Conservation (phyloP, 35 echinoderm and acorn worm species). For the Eucidaris tribuloides region DNA sequence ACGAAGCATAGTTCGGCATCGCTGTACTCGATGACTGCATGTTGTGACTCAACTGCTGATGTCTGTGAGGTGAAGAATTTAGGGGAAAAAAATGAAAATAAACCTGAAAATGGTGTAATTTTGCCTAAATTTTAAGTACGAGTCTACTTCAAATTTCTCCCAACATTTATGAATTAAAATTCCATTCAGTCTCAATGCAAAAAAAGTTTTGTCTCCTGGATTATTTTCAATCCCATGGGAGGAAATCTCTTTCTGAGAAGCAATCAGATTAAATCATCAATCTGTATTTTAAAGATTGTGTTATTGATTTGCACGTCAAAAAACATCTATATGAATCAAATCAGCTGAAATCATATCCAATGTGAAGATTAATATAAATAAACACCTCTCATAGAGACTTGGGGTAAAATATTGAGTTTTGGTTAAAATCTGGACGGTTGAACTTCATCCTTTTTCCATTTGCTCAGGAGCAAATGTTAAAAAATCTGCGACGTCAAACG, state of each 20-base stretch:
- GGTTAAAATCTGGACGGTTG: too few species aligned
- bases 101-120: background rate
- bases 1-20: conserved; percentile 77
- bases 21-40: conserved; percentile 95
- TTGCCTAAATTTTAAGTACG: background rate
- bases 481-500: too few species aligned
- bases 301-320: too few species aligned
- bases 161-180: background rate
- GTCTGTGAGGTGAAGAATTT: conserved; percentile 49
- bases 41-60: conserved; percentile 66
- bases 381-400: too few species aligned
- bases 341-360: too few species aligned
- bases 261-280: too few species aligned
- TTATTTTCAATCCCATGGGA: background rate
- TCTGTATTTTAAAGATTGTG: too few species aligned
- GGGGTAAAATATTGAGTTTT: too few species aligned
- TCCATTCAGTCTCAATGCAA: background rate
- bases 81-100: conserved; percentile 9
- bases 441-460: too few species aligned
- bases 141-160: background rate
- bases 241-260: background rate
- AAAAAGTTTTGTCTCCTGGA: background rate
- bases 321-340: too few species aligned
- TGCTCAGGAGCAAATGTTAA: too few species aligned
- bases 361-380: too few species aligned